Evolutionary conservation across 2,888 invertebrate species (phyloP), one percentile per base, ranked within the genome.

Genomic region (Andrena minutula): DNA sequence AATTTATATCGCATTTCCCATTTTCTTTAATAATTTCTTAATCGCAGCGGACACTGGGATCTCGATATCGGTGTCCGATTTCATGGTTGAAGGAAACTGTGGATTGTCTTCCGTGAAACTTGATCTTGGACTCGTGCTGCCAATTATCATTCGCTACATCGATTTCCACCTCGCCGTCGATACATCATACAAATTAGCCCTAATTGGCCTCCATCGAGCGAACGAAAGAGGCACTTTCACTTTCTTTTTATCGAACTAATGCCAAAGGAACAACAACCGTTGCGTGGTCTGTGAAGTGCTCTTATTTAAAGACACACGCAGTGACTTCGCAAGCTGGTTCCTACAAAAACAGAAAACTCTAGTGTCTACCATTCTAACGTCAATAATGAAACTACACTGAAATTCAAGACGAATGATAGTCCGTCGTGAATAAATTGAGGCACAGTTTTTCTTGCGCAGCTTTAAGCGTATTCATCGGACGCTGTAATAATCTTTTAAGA

Each of bases 21-120:
- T 58, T 53, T 51, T 35, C 7, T 12, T 12, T 23, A 1, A 12
- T n/a, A 16, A 30, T 63, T 63, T 23, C 41, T 12, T 64, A 69
- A 69, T 32, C 28, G 2, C 20, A 1, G 41, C 12, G 35, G 32
- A 35, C 23, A 10, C 2, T 12, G 5, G n/a, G 20, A 4, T 47
- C 20, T n/a, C 23, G 41, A 49, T 8, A 41, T 26, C 8, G 68
- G 56, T 8, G 63, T 60, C 73, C 56, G 51, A 69, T 82, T 82
- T 82, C 82, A 82, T 66, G 72, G 65, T 41, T 68, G 76, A 65
- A 41, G 64, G 73, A 80, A 81, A 76, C 30, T 32, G 20, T 41
- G 35, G 47, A 3, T 32, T 61, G 49, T 51, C 64, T 70, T 76
- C 76, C 81, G 76, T 35, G 76, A 81, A 82, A 82, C 81, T 71